phyloP scores from a whole-genome alignment of 2,888 invertebrate species.

The Chrysotoxum bicinctum region DNA sequence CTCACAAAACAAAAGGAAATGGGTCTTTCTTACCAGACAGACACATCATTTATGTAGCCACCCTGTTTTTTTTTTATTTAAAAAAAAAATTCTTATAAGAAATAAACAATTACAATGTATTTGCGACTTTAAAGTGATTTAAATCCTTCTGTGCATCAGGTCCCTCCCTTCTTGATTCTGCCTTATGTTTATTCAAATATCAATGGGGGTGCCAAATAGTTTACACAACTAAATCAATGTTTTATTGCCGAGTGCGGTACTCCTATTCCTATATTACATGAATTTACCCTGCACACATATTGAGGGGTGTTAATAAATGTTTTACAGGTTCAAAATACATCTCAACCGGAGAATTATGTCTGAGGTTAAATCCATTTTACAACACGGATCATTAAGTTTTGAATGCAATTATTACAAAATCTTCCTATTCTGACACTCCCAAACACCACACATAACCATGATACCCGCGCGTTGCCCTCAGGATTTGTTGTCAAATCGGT shows the following conservation, averaged over 20 bases:
- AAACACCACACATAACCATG: background rate
- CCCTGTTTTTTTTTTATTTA: background rate
- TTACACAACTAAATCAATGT: slow-evolving; percentile 10
- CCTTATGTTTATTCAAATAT: slow-evolving; percentile 27
- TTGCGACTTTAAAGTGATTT: slow-evolving; percentile 48
- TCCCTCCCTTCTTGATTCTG: background rate
- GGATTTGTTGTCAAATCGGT: slow-evolving; percentile 11
- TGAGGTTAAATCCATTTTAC: slow-evolving; percentile 68
- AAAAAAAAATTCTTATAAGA: slow-evolving; percentile 41
- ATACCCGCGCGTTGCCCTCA: background rate
- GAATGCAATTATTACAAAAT: slow-evolving; percentile 62
- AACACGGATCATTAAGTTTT: slow-evolving; percentile 73
- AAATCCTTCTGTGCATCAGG: background rate
- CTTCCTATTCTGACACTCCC: background rate
- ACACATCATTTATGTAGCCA: background rate
- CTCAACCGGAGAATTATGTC: slow-evolving; percentile 54
- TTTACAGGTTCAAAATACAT: slow-evolving; percentile 52
- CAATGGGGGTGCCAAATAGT: slow-evolving; percentile 20
- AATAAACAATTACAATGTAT: slow-evolving; percentile 38
- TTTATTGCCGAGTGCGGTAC: background rate
- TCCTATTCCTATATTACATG: background rate
- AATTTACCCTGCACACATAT: background rate
- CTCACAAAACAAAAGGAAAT: slow-evolving; percentile 24
- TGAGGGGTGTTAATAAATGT: slow-evolving; percentile 51
- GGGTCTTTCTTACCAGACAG: background rate